Base-by-base conservation (phyloP, 1,140 invertebrate genomes). In the Brachionus koreanus region DNA sequence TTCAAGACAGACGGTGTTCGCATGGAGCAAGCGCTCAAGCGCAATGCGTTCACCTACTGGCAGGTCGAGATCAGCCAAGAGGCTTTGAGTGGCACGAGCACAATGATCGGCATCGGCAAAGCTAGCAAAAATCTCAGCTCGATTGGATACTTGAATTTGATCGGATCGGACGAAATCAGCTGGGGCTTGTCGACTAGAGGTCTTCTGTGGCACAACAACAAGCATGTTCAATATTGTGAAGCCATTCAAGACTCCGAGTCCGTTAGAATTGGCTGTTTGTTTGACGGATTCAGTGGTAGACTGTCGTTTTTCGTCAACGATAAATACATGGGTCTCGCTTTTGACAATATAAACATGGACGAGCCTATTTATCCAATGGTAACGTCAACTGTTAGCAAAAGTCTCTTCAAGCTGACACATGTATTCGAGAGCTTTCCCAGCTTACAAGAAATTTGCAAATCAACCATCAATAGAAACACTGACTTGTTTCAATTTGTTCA, bases 151-250 rank as follows among this genome's bases (percentile, higher is more conserved):
- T 90, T 91, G 13, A 93, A 93, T 86, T 86, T 93, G 83, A 86
- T 93, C 5, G 93, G 93, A 6, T 91, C 92, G 86, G 92, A 93
- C 85, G 88, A 90, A 42, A 87, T 92, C 46, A 90, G 92, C 46
- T 93, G 92, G 92, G 93, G 92, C 0, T 85, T 93, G 5, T 93
- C 92, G 0, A 93, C 93, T 85, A 93, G 93, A 87, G 93, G 93
- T 6, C 85, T 92, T 0, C 85, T 93, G 1, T 93, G 92, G 92
- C 92, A 93, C 85, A 89, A 89, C 16, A 79, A 79, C 33, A 37
- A 29, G 9, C 57, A 12, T 1, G 61, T 61, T 13, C 39, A 79
- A n/a, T 79, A 61, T n/a, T 19, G 49, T 37, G 61, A 79, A 29
- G 39, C 39, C 5, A 35, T 61, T 37, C 1, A 4, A 12, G 35